Conservation (phyloP, 2,888 invertebrate genomes). For the Leptogaster cylindrica region DNA sequence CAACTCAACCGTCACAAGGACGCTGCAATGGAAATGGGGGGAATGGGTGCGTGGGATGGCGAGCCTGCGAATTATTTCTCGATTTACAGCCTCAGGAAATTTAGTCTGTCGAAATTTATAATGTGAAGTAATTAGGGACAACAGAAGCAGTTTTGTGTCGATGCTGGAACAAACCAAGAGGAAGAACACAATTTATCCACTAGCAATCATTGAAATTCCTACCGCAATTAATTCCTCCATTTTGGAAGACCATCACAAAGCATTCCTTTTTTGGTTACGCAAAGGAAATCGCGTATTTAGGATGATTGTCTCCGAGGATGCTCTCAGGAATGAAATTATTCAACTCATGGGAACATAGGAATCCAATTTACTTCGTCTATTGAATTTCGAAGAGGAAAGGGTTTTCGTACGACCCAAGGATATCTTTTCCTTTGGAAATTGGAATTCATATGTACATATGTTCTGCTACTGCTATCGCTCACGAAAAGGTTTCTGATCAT, state of each 20-base stretch:
- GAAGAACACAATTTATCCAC: constrained; percentile 7
- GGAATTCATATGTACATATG: too few species aligned
- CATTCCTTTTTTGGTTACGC: constrained; percentile 1
- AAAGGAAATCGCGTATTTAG: constrained; percentile 12
- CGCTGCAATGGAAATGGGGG: too few species aligned
- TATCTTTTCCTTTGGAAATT: too few species aligned
- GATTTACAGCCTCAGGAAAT: neutral
- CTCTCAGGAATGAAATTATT: neutral
- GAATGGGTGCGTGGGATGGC: too few species aligned
- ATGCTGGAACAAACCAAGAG: neutral
- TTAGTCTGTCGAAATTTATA: neutral
- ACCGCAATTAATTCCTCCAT: neutral
- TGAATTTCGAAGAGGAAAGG: too few species aligned
- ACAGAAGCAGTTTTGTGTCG: neutral
- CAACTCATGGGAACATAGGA: neutral
- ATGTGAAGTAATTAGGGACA: constrained; percentile 1
- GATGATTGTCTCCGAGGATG: constrained; percentile 1
- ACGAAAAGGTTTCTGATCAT: too few species aligned
- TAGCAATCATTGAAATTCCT: constrained; percentile 5
- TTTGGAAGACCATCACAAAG: neutral
- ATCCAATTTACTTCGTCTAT: constrained; percentile 10
- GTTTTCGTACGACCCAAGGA: too few species aligned
- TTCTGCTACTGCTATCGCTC: too few species aligned
- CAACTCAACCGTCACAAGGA: too few species aligned
- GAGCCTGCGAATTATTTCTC: neutral